A percentile compares a stretch with the other conserved stretches of the same genome.
Evolutionary conservation across 2,797 vertebrate species (phyloP).

Genomic region (Delichon dasypus): DNA sequence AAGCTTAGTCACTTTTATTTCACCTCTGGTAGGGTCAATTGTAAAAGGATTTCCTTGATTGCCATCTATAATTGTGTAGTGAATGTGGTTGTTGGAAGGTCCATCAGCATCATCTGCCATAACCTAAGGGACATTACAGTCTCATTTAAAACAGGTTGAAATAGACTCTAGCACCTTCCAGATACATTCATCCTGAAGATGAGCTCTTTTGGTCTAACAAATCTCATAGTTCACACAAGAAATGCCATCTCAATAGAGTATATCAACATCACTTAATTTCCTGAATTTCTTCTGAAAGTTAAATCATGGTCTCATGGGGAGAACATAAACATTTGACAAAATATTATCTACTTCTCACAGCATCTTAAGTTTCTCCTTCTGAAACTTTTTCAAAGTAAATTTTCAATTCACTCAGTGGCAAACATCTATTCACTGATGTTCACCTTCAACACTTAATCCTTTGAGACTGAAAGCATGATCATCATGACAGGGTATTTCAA

Average conservation of each 20-base stretch:
- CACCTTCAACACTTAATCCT: not conserved
- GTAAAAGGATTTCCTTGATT: constrained; percentile 94
- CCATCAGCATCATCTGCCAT: constrained; percentile 94
- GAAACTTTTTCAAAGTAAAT: not conserved
- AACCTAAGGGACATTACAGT: constrained; percentile 79
- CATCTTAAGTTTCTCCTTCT: not conserved
- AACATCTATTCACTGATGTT: not conserved
- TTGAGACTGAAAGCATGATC: not conserved
- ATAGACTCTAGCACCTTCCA: not conserved
- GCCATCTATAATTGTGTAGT: constrained; percentile 88
- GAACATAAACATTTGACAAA: not conserved
- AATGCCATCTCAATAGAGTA: not conserved
- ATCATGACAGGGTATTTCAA: not conserved
- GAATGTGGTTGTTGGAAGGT: constrained; percentile 85
- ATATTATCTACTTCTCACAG: not conserved
- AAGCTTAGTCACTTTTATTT: constrained; percentile 90
- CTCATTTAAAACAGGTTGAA: constrained; percentile 9
- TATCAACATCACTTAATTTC: not conserved
- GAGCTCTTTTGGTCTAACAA: not conserved
- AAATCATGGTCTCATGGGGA: not conserved
- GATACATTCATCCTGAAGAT: not conserved
- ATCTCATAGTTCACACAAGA: constrained; percentile 47
- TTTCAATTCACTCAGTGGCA: not conserved
- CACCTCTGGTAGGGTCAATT: constrained; percentile 87
- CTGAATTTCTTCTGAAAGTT: not conserved